phyloP scores from a whole-genome alignment of 1,140 invertebrate genomes.

The Atopsyche davidsoni region DNA sequence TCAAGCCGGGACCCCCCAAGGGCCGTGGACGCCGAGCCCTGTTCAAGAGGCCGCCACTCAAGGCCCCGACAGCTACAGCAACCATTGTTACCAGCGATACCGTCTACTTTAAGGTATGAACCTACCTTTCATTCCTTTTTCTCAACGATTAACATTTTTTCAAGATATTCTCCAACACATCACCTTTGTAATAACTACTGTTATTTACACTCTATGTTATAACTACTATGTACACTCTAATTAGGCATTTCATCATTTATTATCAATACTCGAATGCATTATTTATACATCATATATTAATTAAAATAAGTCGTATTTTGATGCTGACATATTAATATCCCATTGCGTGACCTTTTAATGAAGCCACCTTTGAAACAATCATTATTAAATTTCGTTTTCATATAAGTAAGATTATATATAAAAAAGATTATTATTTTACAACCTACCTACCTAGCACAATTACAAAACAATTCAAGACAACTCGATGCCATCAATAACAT shows the following conservation, averaged over 20 bases:
- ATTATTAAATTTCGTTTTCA: too few relatives aligned
- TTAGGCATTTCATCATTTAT: slow-evolving; percentile 3
- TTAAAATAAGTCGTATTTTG: too few relatives aligned
- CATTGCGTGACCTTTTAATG: too few relatives aligned
- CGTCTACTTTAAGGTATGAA: slow-evolving; percentile 71
- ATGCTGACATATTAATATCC: too few relatives aligned
- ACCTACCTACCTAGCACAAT: too few relatives aligned
- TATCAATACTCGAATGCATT: too few relatives aligned
- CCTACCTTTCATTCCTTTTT: background rate
- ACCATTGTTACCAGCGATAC: slow-evolving; percentile 74
- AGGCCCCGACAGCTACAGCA: slow-evolving; percentile 72
- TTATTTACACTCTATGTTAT: slow-evolving; percentile 1
- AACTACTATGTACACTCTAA: background rate
- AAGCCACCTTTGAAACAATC: too few relatives aligned
- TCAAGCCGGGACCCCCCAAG: slow-evolving; percentile 50
- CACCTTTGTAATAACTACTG: background rate
- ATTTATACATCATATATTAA: too few relatives aligned
- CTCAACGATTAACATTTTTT: background rate
- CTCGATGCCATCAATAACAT: too few relatives aligned
- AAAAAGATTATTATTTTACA: too few relatives aligned
- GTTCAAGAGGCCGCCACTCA: slow-evolving; percentile 75
- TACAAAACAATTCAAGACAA: too few relatives aligned
- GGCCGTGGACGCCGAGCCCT: slow-evolving; percentile 69
- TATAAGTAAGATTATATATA: too few relatives aligned
- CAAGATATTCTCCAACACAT: background rate